Base-by-base conservation (phyloP, 1,140 invertebrate species). In the Anoplophora glabripennis region DNA sequence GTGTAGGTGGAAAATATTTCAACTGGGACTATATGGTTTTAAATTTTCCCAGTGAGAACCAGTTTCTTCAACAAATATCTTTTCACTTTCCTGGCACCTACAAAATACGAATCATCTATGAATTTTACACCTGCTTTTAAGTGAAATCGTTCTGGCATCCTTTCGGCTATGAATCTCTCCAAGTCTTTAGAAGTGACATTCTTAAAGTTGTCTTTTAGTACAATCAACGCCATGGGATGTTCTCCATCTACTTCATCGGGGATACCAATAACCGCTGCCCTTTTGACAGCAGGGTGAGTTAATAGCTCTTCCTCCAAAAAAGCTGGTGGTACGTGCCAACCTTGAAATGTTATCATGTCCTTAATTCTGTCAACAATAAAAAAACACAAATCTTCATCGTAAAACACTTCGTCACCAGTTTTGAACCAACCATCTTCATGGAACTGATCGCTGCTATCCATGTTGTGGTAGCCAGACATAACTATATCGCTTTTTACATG, bases 271-370 rank as follows among this genome's bases (percentile, higher is more conserved):
- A n/a, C n/a, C n/a, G n/a, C n/a, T n/a, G n/a, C 61, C 54, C 77
- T 59, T 7, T 63, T 58, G 15, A 64, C 60, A 35, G 35, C 21
- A 9, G 17, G 46, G 4, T 41, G 35, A 9, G 38, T 7, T 14
- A 44, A 36, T 18, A 37, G 3, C n/a, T 48, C 11, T 17, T 36
- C 12, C n/a, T 57, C 17, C 4, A 48, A 14, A 3, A 7, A 37
- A 18, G 21, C 53, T 12, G 28, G 36, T 28, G 21, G 17, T 28
- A n/a, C n/a, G n/a, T n/a, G n/a, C n/a, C n/a, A n/a, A n/a, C n/a
- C n/a, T n/a, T 79, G 79, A 49, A 84, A 89, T 75, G 90, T 90
- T 45, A 90, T 87, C 37, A 90, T 77, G 67, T 90, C 87, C 64
- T 89, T 90, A 35, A 89, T 71, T 44, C 89, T 76, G 63, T 88